Evolutionary conservation across 2,113 vertebrate genomes (phyloP), one percentile per base, ranked within the genome.

Genomic region (Oryzias javanicus): DNA sequence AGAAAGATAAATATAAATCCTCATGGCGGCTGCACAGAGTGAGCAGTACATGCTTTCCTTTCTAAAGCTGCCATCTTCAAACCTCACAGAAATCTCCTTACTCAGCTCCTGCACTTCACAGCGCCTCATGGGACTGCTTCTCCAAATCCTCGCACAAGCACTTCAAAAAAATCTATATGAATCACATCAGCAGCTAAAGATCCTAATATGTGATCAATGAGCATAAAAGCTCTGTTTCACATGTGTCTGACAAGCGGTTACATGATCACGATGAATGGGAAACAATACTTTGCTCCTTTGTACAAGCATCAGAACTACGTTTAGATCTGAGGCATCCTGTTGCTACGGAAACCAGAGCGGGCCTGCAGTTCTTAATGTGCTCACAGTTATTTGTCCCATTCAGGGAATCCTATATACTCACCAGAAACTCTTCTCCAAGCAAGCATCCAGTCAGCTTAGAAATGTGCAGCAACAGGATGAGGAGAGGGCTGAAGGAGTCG

Each of bases 101-200:
- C 40, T 58, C 59, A 50, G 64, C 44, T 5, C 60, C 64, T 54
- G 14, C 16, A 29, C 1, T 10, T 46, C 20, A 61, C 60, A 42
- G 12, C 14, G 17, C 4, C 72, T 49, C 27, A 24, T 1, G 58
- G 52, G 56, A 24, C 27, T 15, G 67, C 49, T 17, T 54, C 42
- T 44, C 18, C n/a, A 18, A 20, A 16, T n/a, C 35, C 49, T 51
- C 18, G 24, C 6, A 17, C 18, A 29, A 7, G 24, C 59, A 49
- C 54, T 55, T 55, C 35, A 35, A 29, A 18, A 25, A 63, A 72
- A 84, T 84, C 82, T 60, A 79, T 77, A 67, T 6, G 1, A 22
- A 40, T 64, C 16, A 50, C 59, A 74, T 42, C 62, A 27, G 14
- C 18, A 61, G 69, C 58, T 64, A 63, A 22, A 4, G 25, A 13